Percentiles rank a stretch among this genome's conserved stretches.
Conservation (phyloP, 2,113 vertebrate species). For the Hypocryptadius cinnamomeus region DNA sequence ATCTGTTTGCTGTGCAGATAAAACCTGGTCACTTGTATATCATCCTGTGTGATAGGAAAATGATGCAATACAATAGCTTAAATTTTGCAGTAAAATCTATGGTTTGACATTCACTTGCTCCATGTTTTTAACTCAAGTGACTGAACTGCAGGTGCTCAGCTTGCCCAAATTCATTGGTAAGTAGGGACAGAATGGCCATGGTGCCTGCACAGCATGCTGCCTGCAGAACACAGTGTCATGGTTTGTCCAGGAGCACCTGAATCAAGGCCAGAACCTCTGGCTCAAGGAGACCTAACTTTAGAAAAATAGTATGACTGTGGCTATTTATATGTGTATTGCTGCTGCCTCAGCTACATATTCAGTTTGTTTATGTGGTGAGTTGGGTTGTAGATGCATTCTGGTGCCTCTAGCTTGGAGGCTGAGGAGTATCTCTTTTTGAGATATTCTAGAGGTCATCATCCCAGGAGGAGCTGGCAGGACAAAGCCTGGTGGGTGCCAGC, state of each 20-base stretch:
- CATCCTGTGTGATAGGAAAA: background rate
- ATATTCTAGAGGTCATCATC: background rate
- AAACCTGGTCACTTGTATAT: background rate
- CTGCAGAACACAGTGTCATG: background rate
- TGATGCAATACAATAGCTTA: background rate
- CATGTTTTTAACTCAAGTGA: background rate
- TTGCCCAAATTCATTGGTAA: background rate
- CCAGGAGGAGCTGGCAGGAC: background rate
- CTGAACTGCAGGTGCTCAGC: background rate
- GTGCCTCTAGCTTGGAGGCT: background rate
- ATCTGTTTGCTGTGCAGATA: background rate
- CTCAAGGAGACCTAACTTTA: conserved; percentile 29
- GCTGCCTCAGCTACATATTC: background rate
- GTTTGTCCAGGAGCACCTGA: background rate
- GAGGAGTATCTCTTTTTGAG: background rate
- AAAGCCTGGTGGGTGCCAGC: background rate
- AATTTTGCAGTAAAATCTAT: background rate
- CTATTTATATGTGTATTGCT: background rate
- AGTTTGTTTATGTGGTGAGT: background rate
- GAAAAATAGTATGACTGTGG: background rate
- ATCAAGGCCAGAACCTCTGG: background rate
- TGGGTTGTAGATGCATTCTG: background rate
- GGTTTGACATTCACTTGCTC: background rate
- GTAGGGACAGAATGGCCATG: background rate
- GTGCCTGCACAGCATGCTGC: background rate